Evolutionary conservation across 1,140 invertebrate species (phyloP).

Genomic region (Episyrphus balteatus): DNA sequence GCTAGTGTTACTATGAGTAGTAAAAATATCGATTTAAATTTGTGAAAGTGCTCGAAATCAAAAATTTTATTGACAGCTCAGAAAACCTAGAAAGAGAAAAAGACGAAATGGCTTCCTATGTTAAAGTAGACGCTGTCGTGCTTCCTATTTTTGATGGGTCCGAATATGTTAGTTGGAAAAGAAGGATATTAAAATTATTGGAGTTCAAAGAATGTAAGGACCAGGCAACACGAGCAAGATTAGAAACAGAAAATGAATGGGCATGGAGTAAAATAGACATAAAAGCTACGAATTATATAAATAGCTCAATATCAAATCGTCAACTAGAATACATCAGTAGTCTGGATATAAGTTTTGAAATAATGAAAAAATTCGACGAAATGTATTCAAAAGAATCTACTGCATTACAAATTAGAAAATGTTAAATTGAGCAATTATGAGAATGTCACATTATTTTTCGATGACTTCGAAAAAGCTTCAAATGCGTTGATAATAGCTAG

Average conservation of each 20-base stretch:
- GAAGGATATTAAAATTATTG: slow-evolving; percentile 8
- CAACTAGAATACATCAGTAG: slow-evolving; percentile 16
- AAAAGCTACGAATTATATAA: slow-evolving; percentile 19
- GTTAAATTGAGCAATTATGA: slow-evolving; percentile 15
- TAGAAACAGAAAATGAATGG: slow-evolving; percentile 2
- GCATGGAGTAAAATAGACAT: slow-evolving; percentile 14
- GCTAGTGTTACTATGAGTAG: background rate
- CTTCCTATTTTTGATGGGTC: slow-evolving; percentile 12
- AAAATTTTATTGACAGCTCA: background rate
- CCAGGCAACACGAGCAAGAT: background rate
- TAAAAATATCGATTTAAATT: background rate
- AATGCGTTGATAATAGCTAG: slow-evolving; percentile 21
- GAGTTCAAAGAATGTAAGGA: background rate
- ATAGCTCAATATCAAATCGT: slow-evolving; percentile 15
- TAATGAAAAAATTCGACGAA: slow-evolving; percentile 19
- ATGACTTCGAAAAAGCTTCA: slow-evolving; percentile 21
- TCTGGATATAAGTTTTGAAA: slow-evolving; percentile 11
- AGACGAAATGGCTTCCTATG: background rate
- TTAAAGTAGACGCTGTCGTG: background rate
- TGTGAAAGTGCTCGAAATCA: background rate
- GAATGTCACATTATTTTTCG: slow-evolving; percentile 14
- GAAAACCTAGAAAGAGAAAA: background rate
- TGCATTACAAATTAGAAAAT: slow-evolving; percentile 17
- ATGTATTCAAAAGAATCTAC: slow-evolving; percentile 20
- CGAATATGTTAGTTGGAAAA: slow-evolving; percentile 12